These are phyloP conservation scores for Cyanistes caeruleus DNA, from an alignment of 2,113 vertebrate species.

Conservation along the genomic window DNA sequence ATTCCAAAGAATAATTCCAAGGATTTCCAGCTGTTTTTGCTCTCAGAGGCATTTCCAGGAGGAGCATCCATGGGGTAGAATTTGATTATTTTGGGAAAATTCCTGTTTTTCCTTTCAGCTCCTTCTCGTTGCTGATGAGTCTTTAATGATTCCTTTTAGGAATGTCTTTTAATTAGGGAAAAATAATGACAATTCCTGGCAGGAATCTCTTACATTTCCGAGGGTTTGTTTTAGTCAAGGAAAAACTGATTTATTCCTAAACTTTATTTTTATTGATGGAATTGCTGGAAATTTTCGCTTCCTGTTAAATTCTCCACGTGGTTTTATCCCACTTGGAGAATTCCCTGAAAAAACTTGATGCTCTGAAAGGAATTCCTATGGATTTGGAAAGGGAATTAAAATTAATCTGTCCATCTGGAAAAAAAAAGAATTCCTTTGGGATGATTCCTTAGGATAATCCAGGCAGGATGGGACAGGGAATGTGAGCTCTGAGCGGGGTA, in stretches of 20 bases:
- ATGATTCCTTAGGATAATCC: background rate
- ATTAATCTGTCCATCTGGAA: background rate
- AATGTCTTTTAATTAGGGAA: background rate
- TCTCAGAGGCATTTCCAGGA: background rate
- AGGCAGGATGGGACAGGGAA: background rate
- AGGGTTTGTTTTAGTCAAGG: background rate
- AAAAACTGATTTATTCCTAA: background rate
- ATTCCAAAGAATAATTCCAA: fast-evolving
- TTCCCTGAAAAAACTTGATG: background rate
- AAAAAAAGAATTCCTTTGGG: background rate
- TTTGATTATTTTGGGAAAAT: background rate
- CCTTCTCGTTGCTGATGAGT: background rate
- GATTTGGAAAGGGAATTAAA: background rate
- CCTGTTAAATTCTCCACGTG: background rate
- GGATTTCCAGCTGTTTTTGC: background rate
- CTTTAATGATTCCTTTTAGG: background rate
- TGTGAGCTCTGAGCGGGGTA: fast-evolving
- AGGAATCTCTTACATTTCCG: background rate
- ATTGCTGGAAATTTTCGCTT: background rate
- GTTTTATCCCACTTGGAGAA: background rate
- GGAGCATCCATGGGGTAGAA: background rate
- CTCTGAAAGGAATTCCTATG: background rate
- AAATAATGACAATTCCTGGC: background rate
- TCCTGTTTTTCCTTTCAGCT: fast-evolving
- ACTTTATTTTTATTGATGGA: background rate